These are phyloP conservation scores for Coryphaenoides rupestris DNA, from an alignment of 2,113 vertebrate genomes.

Conservation along the genomic window DNA sequence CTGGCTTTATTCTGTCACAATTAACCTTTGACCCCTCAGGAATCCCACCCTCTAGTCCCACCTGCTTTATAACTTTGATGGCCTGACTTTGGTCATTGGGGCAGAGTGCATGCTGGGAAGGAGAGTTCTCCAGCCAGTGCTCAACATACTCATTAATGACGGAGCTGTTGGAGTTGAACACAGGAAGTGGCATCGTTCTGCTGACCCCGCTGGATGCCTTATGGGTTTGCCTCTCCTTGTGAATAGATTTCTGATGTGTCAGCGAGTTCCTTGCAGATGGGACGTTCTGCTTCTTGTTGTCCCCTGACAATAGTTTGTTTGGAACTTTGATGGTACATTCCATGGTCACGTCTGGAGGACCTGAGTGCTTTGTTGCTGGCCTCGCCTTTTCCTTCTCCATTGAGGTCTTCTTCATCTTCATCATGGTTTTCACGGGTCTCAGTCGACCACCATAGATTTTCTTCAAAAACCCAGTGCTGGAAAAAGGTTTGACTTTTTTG, in stretches of 20 bases:
- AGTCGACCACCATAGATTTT: conserved; percentile 59
- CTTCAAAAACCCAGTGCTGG: conserved; percentile 45
- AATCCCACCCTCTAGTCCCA: conserved; percentile 10
- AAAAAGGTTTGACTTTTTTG: conserved; percentile 54
- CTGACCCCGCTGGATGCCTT: conserved; percentile 23
- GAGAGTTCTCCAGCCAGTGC: conserved; percentile 77
- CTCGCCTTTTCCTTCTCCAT: conserved; percentile 18
- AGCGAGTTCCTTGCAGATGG: conserved; percentile 33
- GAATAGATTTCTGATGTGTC: conserved; percentile 60
- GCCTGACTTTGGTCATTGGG: conserved; percentile 18
- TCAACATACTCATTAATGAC: conserved; percentile 74
- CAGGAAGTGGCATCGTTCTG: conserved; percentile 44
- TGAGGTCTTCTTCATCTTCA: conserved; percentile 48
- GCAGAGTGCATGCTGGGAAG: conserved; percentile 6
- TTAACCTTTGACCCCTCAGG: conserved; percentile 41
- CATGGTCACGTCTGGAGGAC: conserved; percentile 7
- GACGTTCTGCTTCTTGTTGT: conserved; percentile 17
- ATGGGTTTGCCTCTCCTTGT: conserved; percentile 38
- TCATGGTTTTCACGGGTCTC: conserved; percentile 43
- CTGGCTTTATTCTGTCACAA: neutral
- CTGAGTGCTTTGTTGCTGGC: conserved; percentile 13
- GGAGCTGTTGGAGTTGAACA: conserved; percentile 39
- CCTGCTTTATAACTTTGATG: neutral
- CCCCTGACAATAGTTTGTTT: conserved; percentile 10
- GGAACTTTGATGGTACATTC: conserved; percentile 19